Evolutionary conservation across 2,113 vertebrate species (phyloP), one percentile per base, ranked within the genome.

Genomic region (Fukomys damarensis): DNA sequence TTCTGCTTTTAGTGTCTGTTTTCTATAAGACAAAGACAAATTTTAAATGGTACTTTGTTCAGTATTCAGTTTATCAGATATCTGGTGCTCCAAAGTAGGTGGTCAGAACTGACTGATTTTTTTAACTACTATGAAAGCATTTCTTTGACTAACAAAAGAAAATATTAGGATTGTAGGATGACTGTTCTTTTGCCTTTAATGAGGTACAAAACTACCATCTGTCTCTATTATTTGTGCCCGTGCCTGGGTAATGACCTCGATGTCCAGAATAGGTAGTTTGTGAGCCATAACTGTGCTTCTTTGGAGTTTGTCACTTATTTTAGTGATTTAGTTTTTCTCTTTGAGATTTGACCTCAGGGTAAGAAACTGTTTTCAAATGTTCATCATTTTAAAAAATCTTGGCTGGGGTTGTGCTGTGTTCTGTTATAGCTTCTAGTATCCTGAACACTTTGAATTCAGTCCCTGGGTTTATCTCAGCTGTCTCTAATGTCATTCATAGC

Each of bases 101-200:
- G 35, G 28, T 86, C 12, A 86, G 89, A 94, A 54, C 17, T 65
- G n/a, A 68, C 13, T 52, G 14, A 7, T 32, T 43, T 83, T 77
- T 83, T 82, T 66, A 9, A 72, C 30, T 84, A 26, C 65, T 76
- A 63, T 6, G 41, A 28, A 94, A 83, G 3, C 46, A 87, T 95
- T 96, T 97, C 52, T 72, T 94, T 80, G 43, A 38, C 59, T 65
- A 65, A 88, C 32, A 79, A 70, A 66, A 93, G 19, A 70, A 84
- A 88, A 84, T 91, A 70, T 52, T 30, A 86, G 63, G n/a, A 49
- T 66, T 43, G 17, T 41, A 32, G 52, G 24, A 22, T 63, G 19
- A 89, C 19, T 70, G 5, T 87, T 58, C 26, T 93, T 96, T 96
- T 89, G 56, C 59, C 43, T 91, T 96, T 87, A 80, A 86, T 95